phyloP scores from a whole-genome alignment of 1,140 invertebrate species.

The Apis dorsata region DNA sequence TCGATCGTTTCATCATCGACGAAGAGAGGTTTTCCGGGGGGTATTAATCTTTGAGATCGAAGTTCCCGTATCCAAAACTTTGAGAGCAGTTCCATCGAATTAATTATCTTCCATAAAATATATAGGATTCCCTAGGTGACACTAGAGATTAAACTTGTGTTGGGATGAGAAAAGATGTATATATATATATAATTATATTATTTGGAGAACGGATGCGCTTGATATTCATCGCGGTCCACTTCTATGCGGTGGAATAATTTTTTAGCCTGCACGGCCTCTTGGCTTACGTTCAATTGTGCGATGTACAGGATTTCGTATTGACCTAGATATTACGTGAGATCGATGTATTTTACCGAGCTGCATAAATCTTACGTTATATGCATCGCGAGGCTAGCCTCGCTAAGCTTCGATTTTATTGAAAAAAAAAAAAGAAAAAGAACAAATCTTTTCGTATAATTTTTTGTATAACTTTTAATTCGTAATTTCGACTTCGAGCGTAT shows the following conservation, averaged over 20 bases:
- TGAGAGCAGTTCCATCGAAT: no score
- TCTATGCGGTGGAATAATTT: conserved; percentile 1
- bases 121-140: no score
- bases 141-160: no score
- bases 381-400: background rate
- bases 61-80: no score
- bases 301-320: conserved; percentile 46
- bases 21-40: no score
- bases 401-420: background rate
- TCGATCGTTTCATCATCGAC: no score
- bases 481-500: background rate
- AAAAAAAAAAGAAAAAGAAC: background rate
- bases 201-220: no score
- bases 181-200: background rate
- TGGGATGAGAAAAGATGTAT: background rate
- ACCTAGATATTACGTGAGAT: conserved; percentile 46
- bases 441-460: background rate
- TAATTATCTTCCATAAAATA: no score
- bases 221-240: no score
- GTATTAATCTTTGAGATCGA: no score
- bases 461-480: no score
- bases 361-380: conserved; percentile 25
- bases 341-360: conserved; percentile 38
- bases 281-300: conserved; percentile 47
- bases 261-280: conserved; percentile 18